Evolutionary conservation across 2,113 vertebrate genomes (phyloP), one percentile per base, ranked within the genome.

Genomic region (Carassius carassius): DNA sequence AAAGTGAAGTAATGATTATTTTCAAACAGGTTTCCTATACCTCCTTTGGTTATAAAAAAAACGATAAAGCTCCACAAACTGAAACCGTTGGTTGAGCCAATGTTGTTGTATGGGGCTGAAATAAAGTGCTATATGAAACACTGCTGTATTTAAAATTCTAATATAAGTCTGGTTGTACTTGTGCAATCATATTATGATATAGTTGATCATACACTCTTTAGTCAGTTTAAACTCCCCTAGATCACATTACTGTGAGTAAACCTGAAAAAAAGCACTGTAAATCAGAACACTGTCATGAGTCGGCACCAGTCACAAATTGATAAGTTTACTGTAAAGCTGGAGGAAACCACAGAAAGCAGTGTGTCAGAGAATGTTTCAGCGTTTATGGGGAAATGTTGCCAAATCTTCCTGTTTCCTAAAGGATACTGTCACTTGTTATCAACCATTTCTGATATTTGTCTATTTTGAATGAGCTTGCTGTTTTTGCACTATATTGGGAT

Each of bases 201-300:
- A 23, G 56, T 21, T 41, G 56, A 78, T 62, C 76, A 44, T 23
- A 62, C 41, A 21, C 54, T 78, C 32, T 29, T 80, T 63, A 80
- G 78, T 80, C 78, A 80, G 21, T 62, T 21, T 51, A 29, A 63
- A 29, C 74, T 47, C 56, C 73, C 47, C 41, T 25, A 47, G n/a
- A 9, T 47, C 37, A 65, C 78, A 79, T 79, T 79, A 79, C 78
- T 80, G 58, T 80, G 58, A 80, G 78, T 79, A 62, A 78, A 78
- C 76, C 12, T 62, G 76, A 62, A 32, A 62, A 32, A 80, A 65
- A 44, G 37, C 23, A 3, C 14, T 47, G 25, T 17, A 47, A 4
- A 76, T 76, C 58, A 51, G 58, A 51, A 73, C 11, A 0, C 23
- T 25, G 23, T 1, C 32, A 79, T 79, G 77, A 63, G 58, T 62